Base-by-base conservation (phyloP, 2,797 vertebrate species). In the Lutjanus argentimaculatus region DNA sequence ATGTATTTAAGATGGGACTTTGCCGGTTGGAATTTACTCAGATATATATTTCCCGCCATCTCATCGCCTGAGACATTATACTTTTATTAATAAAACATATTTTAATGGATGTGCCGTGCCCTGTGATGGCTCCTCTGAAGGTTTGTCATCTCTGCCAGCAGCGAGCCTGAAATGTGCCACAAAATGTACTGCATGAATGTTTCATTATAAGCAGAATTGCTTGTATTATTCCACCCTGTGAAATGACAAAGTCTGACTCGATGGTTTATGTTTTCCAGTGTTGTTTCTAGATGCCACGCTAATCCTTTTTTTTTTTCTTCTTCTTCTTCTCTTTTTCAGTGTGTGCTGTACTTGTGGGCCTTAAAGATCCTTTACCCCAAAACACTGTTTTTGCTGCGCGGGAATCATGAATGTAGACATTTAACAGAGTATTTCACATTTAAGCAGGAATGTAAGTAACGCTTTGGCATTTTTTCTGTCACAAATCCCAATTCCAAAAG, bases 371-470 rank as follows among this genome's bases (percentile, higher is more conserved):
- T 95, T 88, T 94, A 94, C 94, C 98, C 98, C 90, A 99, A 98
- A 97, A 99, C 98, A 96, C 97, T 99, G 96, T 99, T 99, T 97
- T 97, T 99, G 97, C 98, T 99, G 91, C 98, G 98, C 93, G 98
- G 98, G 96, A 99, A 99, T 93, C 98, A 99, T 95, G 98, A 99
- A 98, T 99, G 98, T 98, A 98, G 98, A 98, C 98, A 99, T 96
- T 97, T 99, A 97, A 99, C 98, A 96, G 98, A 99, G 94, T 99
- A 99, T 97, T 99, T 99, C 97, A 99, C 98, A 92, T 99, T 99
- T 97, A 99, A 99, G 94, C 98, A 99, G 96, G 98, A 99, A 98
- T 99, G 98, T 99, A 97, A 99, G 98, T 99, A 95, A 89, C 17
- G 1, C 66, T 64, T 76, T 67, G 46, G n/a, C 43, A 72, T 67